A percentile compares a stretch with the other conserved stretches of the same genome.
phyloP scores from a whole-genome alignment of 1,140 invertebrate species.

The Teleopsis dalmanni region DNA sequence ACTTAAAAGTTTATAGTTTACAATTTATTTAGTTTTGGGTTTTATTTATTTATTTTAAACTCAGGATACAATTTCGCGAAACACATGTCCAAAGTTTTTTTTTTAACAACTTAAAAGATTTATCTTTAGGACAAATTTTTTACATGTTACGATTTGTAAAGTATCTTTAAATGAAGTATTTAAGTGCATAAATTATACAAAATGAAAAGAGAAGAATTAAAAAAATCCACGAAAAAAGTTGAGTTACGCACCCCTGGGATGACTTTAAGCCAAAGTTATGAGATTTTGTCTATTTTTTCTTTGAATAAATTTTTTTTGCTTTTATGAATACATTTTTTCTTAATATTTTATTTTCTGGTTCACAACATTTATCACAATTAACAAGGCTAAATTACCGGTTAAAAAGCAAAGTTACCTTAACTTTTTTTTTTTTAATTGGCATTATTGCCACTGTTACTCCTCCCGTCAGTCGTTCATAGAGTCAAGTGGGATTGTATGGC shows the following conservation, averaged over 20 bases:
- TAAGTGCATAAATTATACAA: no score
- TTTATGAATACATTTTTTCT: not conserved
- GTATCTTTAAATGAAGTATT: no score
- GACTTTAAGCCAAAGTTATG: slow-evolving; percentile 34
- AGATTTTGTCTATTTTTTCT: slow-evolving; percentile 21
- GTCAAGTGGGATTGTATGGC: no score
- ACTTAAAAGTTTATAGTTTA: slow-evolving; percentile 3
- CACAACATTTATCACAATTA: slow-evolving; percentile 41
- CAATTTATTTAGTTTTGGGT: not conserved
- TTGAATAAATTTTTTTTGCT: slow-evolving; percentile 1
- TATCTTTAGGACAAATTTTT: no score
- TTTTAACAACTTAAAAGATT: no score
- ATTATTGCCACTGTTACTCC: no score
- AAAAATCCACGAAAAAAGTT: no score
- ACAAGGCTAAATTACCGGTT: slow-evolving; percentile 14
- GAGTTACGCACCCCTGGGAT: not conserved
- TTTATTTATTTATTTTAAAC: not conserved
- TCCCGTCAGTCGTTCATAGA: no score
- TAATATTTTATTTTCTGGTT: slow-evolving; percentile 17
- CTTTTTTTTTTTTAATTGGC: no score
- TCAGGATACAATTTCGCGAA: not conserved
- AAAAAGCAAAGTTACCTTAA: no score
- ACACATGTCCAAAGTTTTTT: not conserved
- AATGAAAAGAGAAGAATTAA: no score
- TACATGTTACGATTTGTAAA: no score